A percentile compares a stretch with the other conserved stretches of the same genome.
phyloP scores from a whole-genome alignment of 2,113 vertebrate genomes.

The Dasypus novemcinctus region DNA sequence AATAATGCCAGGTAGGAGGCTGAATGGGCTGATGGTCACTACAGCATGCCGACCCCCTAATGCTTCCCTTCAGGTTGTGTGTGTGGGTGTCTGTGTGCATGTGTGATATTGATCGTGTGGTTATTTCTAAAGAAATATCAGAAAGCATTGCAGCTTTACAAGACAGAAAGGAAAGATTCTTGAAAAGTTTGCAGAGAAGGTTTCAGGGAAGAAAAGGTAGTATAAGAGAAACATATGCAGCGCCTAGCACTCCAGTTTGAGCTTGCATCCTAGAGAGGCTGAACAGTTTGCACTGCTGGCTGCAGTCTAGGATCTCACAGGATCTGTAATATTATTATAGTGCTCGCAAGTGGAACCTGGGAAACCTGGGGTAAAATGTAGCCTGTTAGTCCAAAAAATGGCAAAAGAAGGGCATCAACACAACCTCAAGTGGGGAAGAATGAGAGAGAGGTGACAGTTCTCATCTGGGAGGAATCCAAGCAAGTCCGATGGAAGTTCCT shows the following conservation, averaged over 20 bases:
- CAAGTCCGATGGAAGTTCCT: background rate
- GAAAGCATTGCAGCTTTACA: background rate
- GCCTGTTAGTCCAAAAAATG: background rate
- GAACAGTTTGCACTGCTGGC: background rate
- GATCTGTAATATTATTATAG: background rate
- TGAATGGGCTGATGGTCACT: background rate
- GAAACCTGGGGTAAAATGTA: background rate
- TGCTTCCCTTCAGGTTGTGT: background rate
- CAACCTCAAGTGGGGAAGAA: background rate
- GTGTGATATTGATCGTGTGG: background rate
- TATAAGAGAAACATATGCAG: background rate
- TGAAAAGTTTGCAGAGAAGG: background rate
- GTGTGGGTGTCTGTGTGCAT: conserved; percentile 91
- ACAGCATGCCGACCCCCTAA: background rate
- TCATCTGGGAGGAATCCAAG: background rate
- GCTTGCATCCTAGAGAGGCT: background rate
- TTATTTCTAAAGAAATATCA: conserved; percentile 43
- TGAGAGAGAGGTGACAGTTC: background rate
- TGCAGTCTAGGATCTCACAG: background rate
- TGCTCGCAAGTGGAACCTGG: background rate
- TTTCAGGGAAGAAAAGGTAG: background rate
- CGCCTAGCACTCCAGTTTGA: background rate
- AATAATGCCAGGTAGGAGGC: background rate
- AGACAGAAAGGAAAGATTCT: background rate
- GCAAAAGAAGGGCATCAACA: background rate